Evolutionary conservation across 2,888 invertebrate genomes (phyloP), one percentile per base, ranked within the genome.

Genomic region (Heliconius cydno): DNA sequence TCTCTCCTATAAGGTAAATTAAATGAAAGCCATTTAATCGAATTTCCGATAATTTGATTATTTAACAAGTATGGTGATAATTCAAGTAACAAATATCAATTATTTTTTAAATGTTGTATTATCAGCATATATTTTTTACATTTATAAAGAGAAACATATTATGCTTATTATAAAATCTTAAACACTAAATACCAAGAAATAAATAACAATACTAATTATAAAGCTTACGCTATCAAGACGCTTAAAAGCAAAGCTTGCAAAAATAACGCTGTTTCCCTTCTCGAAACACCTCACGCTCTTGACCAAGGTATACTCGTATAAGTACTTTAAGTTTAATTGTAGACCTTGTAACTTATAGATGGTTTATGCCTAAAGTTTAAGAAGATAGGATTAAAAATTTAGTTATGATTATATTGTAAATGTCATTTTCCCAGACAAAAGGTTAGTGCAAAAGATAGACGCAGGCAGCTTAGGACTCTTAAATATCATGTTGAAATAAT

Each of bases 391-490:
- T 70, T 41, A 70, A 70, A 70, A 60, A 46, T 25, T 46, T 25
- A 41, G 19, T 25, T 25, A 19, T 19, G 7, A 13, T 25, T 70
- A 25, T 46, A 70, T 70, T 41, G 41, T 70, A 70, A 70, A 70
- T 70, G 70, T 15, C 70, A 46, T 70, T 70, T 46, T 70, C 41
- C 70, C 70, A 70, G 38, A 2, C 25, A 25, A 41, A 70, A 41
- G 70, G 70, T 25, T 70, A 41, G 25, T 67, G 7, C 41, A 70
- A 41, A 70, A 41, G 15, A 60, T 9, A 63, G 12, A 65, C 15
- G 28, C 25, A 65, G 28, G 15, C 25, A 15, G 13, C 25, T 7
- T 0, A 1, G 25, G 1, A 2, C 38, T 70, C 13, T 41, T n/a
- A 25, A 41, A 25, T 46, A 70, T 41, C 2, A 6, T 41, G 13